These are phyloP conservation scores for Phrynocephalus guinanensis DNA, from an alignment of 2,797 vertebrate species.

Conservation along the genomic window DNA sequence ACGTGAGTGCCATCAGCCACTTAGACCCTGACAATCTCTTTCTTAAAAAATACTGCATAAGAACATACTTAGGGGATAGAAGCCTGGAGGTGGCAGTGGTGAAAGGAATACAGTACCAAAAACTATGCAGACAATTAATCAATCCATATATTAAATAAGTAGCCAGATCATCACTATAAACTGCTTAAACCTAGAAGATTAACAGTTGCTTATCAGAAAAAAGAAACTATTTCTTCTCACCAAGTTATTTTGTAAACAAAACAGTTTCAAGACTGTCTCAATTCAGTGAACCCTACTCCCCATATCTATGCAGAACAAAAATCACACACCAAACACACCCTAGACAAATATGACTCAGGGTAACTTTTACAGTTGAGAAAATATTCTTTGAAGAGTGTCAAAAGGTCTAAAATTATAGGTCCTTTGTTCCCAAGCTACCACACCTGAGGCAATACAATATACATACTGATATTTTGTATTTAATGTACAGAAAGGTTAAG, in stretches of 20 bases:
- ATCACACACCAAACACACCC: background rate
- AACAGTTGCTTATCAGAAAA: background rate
- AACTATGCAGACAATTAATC: background rate
- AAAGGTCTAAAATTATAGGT: slow-evolving; percentile 13
- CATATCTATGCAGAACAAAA: background rate
- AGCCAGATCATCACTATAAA: background rate
- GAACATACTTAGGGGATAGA: background rate
- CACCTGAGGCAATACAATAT: slow-evolving; percentile 59
- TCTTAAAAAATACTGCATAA: background rate
- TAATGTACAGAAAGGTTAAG: slow-evolving; percentile 47
- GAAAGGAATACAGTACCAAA: background rate
- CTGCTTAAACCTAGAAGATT: background rate
- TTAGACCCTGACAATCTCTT: background rate
- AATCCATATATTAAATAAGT: background rate
- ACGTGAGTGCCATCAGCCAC: background rate
- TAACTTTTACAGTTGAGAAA: slow-evolving; percentile 19
- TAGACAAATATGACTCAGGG: slow-evolving; percentile 1
- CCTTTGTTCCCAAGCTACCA: slow-evolving; percentile 46
- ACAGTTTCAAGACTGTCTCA: background rate
- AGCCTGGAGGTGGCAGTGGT: too few relatives aligned
- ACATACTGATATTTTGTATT: slow-evolving; percentile 31
- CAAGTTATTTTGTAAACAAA: background rate
- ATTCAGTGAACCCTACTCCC: background rate
- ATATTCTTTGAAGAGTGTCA: slow-evolving; percentile 8
- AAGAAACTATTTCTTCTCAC: background rate